Base-by-base conservation (phyloP, 1,140 invertebrate species). In the Dolichoris vasculosae region DNA sequence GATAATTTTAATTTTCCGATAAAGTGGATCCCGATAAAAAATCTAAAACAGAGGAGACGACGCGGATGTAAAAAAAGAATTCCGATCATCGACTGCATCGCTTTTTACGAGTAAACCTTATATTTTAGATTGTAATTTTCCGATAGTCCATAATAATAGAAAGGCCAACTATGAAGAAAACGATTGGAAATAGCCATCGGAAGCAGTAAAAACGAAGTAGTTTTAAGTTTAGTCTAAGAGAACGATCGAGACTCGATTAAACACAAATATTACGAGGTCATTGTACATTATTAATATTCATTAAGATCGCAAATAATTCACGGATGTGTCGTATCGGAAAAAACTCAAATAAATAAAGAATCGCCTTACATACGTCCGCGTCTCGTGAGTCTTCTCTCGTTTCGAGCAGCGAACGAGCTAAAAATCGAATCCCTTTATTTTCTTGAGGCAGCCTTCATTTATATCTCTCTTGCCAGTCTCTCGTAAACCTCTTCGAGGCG, bases 351-450 rank as follows among this genome's bases (percentile, higher is more conserved):
- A 30, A 71, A 20, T 15, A n/a, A n/a, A n/a, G n/a, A 43, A 40
- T n/a, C 38, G 4, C 15, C 26, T 4, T 73, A 20, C 38, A 7
- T 38, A 17, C 1, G 1, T 35, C 35, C 30, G 4, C 2, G 8
- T n/a, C 64, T 26, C 26, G 23, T 59, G 2, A 26, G 23, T 59
- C 23, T 26, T n/a, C 20, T 69, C 32, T 35, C 35, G 6, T 13
- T 35, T 3, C 32, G 38, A 17, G 38, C 2, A 11, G 69, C 35
- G 13, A 17, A 23, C 67, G 15, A 4, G 67, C 38, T 43, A 73
- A 73, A 69, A 73, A 43, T 73, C 40, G 23, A 73, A 73, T 43
- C 23, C 67, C n/a, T 38, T 69, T 69, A 38, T 35, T 67, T 67
- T 67, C 30, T 32, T 0, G 30, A 30, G 63, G 2, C 63, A 35